phyloP scores from a whole-genome alignment of 1,140 invertebrate genomes.

The Nephotettix cincticeps region DNA sequence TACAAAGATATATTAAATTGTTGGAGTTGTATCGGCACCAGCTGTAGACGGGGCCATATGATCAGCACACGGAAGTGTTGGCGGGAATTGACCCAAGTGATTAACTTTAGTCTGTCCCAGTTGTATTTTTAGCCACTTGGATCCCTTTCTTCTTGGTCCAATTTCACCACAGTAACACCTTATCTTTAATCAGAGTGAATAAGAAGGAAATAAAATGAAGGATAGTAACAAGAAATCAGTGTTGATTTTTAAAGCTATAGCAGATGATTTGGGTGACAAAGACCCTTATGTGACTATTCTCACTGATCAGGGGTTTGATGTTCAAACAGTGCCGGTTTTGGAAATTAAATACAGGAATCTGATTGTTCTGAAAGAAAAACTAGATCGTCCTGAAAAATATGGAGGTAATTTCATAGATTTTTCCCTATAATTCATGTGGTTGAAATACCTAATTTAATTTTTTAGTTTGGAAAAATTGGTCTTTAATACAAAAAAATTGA shows the following conservation, averaged over 20 bases:
- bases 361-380: conserved; percentile 15
- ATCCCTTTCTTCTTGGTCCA: neutral
- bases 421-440: too few relatives aligned
- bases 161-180: neutral
- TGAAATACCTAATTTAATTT: too few relatives aligned
- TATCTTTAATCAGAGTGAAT: neutral
- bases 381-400: neutral
- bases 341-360: conserved; percentile 6
- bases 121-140: too few relatives aligned
- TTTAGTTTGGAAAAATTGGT: too few relatives aligned
- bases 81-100: too few relatives aligned
- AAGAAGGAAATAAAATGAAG: neutral
- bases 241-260: conserved; percentile 3
- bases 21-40: too few relatives aligned
- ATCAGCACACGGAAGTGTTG: too few relatives aligned
- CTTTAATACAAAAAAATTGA: too few relatives aligned
- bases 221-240: neutral
- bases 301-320: neutral
- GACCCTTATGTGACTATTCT: neutral
- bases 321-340: neutral
- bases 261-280: conserved; percentile 1
- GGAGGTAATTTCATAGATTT: conserved; percentile 8
- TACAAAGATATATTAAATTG: too few relatives aligned
- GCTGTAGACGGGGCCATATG: too few relatives aligned
- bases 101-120: too few relatives aligned